Base-by-base conservation (phyloP, 2,888 invertebrate species). In the Ectemnius cavifrons region DNA sequence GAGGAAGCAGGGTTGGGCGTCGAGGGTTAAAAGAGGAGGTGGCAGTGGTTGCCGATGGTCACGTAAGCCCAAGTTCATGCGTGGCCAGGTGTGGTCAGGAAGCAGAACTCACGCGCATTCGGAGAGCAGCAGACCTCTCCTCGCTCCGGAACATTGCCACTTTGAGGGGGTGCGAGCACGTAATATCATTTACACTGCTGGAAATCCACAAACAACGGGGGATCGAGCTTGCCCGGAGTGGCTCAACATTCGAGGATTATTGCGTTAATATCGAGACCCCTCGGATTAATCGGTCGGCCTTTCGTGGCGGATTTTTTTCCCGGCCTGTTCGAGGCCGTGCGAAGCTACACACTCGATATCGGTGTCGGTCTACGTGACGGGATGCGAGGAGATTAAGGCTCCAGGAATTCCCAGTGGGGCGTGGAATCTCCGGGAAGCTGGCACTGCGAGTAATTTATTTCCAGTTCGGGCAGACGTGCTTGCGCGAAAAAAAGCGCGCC, bases 171-270 rank as follows among this genome's bases (percentile, higher is more conserved):
- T 52, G 62, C 27, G 67, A 64, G 63, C 63, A 64, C 65, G 71
- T 65, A 69, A 71, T 73, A 73, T 78, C 71, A 65, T 78, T 76
- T 70, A 67, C 77, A 70, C 72, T 67, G 73, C 11, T 62, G 14
- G 56, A 63, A 65, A 67, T 72, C 57, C 47, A 27, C 73, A 68
- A 71, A 65, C 63, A 49, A 23, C 47, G 18, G 8, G 65, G 23
- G 58, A 67, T 67, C 65, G 2, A 46, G 20, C 18, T 14, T 56
- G 20, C 14, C 16, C n/a, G 52, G 0, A 52, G 23, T 23, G 23
- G 23, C 23, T 23, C 23, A 23, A 2, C 52, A 16, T 16, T 52
- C 16, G 28, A 8, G 49, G 28, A 57, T 67, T 67, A 67, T 71
- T 60, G 62, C 37, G 52, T 18, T 61, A 61, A 71, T 71, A 66